Conservation (phyloP, 2,888 invertebrate species). For the Dione juno region DNA sequence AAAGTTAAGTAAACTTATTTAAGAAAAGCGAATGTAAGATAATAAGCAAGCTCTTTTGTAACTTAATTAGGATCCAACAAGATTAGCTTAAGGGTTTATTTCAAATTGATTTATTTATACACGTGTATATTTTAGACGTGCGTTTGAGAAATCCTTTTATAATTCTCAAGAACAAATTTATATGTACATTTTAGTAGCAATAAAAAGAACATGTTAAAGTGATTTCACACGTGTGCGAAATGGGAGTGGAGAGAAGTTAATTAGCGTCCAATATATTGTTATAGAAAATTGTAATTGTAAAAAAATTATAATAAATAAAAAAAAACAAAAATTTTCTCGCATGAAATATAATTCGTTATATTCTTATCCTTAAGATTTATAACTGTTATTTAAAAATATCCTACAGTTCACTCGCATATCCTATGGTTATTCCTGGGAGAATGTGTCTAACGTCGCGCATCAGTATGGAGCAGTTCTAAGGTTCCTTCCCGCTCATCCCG, state of each 20-base stretch:
- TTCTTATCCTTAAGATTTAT: too few relatives aligned
- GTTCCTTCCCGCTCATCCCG: slow-evolving; percentile 82
- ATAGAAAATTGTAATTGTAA: too few relatives aligned
- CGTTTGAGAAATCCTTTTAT: slow-evolving; percentile 1
- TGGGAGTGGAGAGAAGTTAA: neutral
- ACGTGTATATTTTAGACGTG: neutral
- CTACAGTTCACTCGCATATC: slow-evolving; percentile 71
- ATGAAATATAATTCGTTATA: too few relatives aligned
- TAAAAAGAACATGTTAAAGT: slow-evolving; percentile 2
- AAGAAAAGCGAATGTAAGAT: neutral
- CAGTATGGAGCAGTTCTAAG: slow-evolving; percentile 82
- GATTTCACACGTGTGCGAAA: neutral
- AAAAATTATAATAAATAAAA: too few relatives aligned
- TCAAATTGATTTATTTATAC: neutral
- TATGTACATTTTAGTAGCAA: slow-evolving; percentile 6
- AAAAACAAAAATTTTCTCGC: too few relatives aligned
- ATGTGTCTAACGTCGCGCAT: slow-evolving; percentile 81
- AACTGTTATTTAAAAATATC: neutral
- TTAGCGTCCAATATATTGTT: too few relatives aligned
- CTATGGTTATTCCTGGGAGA: slow-evolving; percentile 86
- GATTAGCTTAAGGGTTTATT: slow-evolving; percentile 12
- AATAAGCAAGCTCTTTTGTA: neutral
- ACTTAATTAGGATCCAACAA: neutral
- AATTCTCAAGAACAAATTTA: neutral
- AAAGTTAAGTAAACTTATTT: neutral